Base-by-base conservation (phyloP, 2,797 vertebrate species). In the Tauraco hartlaubi region DNA sequence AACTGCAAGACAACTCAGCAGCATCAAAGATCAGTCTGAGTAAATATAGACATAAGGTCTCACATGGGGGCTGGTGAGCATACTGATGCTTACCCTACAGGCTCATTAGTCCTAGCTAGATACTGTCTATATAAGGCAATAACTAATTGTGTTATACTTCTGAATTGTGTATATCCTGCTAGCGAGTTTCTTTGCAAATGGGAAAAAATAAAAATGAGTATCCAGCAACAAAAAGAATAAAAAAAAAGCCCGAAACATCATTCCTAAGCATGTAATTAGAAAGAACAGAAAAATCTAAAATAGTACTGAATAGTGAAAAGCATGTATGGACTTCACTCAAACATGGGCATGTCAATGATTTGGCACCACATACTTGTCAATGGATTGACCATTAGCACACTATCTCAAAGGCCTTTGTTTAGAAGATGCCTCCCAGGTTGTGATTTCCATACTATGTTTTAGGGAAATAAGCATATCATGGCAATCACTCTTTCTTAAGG, bases 21-120 rank as follows among this genome's bases (percentile, higher is more conserved):
- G 51, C 29, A 39, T 22, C 10, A 20, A 64, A 72, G 41, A 84
- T 22, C 26, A 37, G n/a, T 25, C 61, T 73, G 59, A 43, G 23
- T 76, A 83, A 84, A 76, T 46, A 82, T 4, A 64, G 28, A 35
- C 61, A 63, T 21, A 66, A 77, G 28, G 64, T 77, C 41, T 83
- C 44, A 71, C 14, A 15, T 3, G 9, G 28, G 15, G 22, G 15
- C 8, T 74, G 35, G 31, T 0, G 1, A 85, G 17, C 8, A 22
- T 26, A 28, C 9, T n/a, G 29, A 51, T 79, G 37, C 9, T 73
- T 67, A 58, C 31, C n/a, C 25, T 74, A 52, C 9, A 58, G 64
- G 17, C 37, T 74, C 6, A 9, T 79, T 80, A 90, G 21, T 69
- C 44, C 41, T 39, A 66, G 33, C 31, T 80, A 71, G 28, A 26